A percentile compares a stretch with the other conserved stretches of the same genome.
Evolutionary conservation across 2,888 invertebrate species (phyloP).

Genomic region (Aphodius granarius): DNA sequence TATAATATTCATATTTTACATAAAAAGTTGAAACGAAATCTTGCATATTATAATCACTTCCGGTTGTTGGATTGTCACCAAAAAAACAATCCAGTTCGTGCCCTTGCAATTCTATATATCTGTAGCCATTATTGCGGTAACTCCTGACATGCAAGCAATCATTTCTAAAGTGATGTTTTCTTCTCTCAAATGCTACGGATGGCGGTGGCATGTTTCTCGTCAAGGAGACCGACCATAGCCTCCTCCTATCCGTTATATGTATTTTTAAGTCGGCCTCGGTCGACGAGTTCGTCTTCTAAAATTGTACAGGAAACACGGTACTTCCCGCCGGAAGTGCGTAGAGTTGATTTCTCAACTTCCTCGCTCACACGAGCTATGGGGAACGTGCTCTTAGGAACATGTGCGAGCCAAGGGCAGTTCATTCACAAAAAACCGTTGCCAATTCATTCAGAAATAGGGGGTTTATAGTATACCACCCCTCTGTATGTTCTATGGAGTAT

Average conservation of each 20-base stretch:
- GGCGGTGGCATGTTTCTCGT: background rate
- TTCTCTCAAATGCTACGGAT: background rate
- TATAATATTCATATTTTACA: too few species aligned
- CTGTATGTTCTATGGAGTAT: background rate
- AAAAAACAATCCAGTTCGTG: too few species aligned
- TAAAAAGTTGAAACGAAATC: too few species aligned
- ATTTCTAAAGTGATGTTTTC: background rate
- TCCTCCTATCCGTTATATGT: background rate
- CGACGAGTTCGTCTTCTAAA: background rate
- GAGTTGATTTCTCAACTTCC: background rate
- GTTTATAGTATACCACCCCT: background rate
- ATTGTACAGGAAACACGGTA: background rate
- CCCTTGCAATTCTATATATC: too few species aligned
- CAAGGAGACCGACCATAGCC: background rate
- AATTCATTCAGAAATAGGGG: background rate
- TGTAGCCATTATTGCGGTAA: background rate
- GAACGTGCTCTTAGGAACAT: background rate
- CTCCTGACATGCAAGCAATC: background rate
- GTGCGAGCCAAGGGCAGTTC: background rate
- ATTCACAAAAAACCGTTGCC: background rate
- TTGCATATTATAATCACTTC: too few species aligned
- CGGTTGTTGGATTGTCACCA: too few species aligned
- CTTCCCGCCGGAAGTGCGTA: background rate
- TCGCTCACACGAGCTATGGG: background rate
- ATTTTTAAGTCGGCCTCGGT: background rate